Conservation (phyloP, 2,113 vertebrate genomes). For the Dipodomys merriami region DNA sequence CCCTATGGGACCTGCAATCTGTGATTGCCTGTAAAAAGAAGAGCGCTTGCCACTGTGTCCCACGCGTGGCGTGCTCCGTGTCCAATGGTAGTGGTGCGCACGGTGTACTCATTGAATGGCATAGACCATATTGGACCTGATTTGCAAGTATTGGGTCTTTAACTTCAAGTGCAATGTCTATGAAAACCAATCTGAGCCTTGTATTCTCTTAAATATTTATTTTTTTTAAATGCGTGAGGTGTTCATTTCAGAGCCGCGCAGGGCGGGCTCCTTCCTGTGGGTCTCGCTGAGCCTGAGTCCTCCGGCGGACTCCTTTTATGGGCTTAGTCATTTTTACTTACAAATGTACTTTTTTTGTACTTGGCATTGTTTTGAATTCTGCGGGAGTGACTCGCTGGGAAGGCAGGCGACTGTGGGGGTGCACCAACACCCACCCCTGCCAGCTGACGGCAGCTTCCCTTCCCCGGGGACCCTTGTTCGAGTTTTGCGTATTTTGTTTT, state of each 20-base stretch:
- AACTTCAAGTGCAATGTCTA: slow-evolving; percentile 95
- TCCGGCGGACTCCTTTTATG: slow-evolving; percentile 84
- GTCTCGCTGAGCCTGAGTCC: slow-evolving; percentile 76
- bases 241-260: slow-evolving; percentile 89
- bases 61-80: slow-evolving; percentile 86
- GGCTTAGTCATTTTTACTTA: slow-evolving; percentile 78
- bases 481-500: slow-evolving; percentile 65
- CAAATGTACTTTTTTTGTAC: slow-evolving; percentile 81
- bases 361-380: slow-evolving; percentile 78
- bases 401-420: not conserved
- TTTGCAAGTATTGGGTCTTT: slow-evolving; percentile 87
- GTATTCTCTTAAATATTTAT: slow-evolving; percentile 88
- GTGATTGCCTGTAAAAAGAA: slow-evolving; percentile 95
- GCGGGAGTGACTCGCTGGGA: slow-evolving; percentile 53
- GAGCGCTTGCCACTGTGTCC: slow-evolving; percentile 90
- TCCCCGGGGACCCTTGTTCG: accelerated
- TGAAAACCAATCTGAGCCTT: slow-evolving; percentile 89
- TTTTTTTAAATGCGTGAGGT: slow-evolving; percentile 82
- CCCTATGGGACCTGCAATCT: slow-evolving; percentile 94
- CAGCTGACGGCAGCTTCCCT: not conserved
- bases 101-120: slow-evolving; percentile 83
- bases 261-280: slow-evolving; percentile 78
- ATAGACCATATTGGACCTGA: slow-evolving; percentile 84
- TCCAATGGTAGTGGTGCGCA: slow-evolving; percentile 84
- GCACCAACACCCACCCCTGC: too few relatives aligned